These are phyloP conservation scores for Drosophila melanosoma DNA, from an alignment of 2,888 invertebrate genomes.

Conservation along the genomic window DNA sequence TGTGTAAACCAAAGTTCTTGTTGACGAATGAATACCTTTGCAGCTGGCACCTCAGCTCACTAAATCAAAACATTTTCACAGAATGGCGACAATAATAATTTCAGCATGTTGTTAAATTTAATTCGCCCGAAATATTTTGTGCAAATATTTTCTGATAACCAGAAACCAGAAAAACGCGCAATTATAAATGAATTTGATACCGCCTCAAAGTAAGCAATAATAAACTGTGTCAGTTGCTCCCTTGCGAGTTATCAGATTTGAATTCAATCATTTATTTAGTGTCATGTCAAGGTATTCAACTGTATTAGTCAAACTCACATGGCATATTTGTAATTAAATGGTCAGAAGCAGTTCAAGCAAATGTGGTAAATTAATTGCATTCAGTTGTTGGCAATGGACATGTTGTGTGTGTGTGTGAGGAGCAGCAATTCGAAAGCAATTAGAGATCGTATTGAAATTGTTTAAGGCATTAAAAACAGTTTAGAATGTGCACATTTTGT, in stretches of 20 bases:
- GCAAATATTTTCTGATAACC: background rate
- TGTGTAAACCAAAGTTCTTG: constrained; percentile 15
- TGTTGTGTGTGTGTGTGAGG: background rate
- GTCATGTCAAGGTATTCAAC: background rate
- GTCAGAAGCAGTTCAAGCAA: background rate
- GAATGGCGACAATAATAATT: constrained; percentile 21
- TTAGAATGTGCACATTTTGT: constrained; percentile 3
- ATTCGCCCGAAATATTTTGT: background rate
- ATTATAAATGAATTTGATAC: background rate
- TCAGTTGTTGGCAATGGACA: background rate
- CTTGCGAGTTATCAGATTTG: background rate
- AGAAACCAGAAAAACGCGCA: background rate
- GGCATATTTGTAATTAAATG: constrained; percentile 16
- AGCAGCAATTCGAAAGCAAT: background rate
- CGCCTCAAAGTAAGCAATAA: constrained; percentile 32
- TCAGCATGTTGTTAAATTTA: constrained; percentile 1
- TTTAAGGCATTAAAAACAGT: background rate
- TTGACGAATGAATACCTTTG: constrained; percentile 9
- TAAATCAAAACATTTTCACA: constrained; percentile 19
- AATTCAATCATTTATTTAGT: background rate
- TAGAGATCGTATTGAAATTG: background rate
- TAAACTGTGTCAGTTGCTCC: background rate
- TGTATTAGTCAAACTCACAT: constrained; percentile 9
- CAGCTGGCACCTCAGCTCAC: constrained; percentile 15
- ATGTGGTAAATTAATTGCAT: constrained; percentile 8